Base-by-base conservation (phyloP, 1,140 invertebrate species). In the Zaprionus davidi region DNA sequence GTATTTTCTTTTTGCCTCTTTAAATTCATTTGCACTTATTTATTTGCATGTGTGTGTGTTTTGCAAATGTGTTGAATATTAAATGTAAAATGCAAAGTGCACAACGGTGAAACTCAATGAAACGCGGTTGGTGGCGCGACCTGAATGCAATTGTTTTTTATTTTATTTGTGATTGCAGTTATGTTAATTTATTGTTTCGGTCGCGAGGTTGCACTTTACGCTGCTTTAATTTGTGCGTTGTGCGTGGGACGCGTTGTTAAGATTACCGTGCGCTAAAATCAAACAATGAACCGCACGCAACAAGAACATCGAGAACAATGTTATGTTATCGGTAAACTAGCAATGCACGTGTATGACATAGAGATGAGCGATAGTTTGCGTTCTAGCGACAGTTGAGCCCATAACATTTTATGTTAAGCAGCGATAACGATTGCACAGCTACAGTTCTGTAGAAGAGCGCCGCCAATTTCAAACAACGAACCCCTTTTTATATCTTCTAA, bases 281-380 rank as follows among this genome's bases (percentile, higher is more conserved):
- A 59, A 75, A 75, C 72, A 57, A 51, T 44, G 81, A 83, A 83
- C 81, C 72, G 81, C 58, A 72, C 81, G 71, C 81, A 76, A 76
- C 74, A 76, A 76, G 74, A 76, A 76, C 74, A 76, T 71, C 62
- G 73, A 71, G 69, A 76, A 76, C 68, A 76, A 76, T 76, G 73
- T 76, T 63, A 70, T 74, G 72, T 75, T 75, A 75, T 75, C 66
- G 72, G 15, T 46, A 36, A 31, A 28, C 36, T 36, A 1, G 41
- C 34, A 41, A 17, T 71, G 72, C 72, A 75, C 72, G 72, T 75
- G 72, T 53, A 53, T 5, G 44, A 12, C 15, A 26, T 15, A 26
- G 4, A 1, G 66, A 69, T 51, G 46, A 5, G 20, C 46, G 46
- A 51, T 51, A 24, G 12, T 7, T 49, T 49, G 11, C 46, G 38